Conservation (phyloP, 2,113 vertebrate genomes). For the Genyomyrus donnyi region DNA sequence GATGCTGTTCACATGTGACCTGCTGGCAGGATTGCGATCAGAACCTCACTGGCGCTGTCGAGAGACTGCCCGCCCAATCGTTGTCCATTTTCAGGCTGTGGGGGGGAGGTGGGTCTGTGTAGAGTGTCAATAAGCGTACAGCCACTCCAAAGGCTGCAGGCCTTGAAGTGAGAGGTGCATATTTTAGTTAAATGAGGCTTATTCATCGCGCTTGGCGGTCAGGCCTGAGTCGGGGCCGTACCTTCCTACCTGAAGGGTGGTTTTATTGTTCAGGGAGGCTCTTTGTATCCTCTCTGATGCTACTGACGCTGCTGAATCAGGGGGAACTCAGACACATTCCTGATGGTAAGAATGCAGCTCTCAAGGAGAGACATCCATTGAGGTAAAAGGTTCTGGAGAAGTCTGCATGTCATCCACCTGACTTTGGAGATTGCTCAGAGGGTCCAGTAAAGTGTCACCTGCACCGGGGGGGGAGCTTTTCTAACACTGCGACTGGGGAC, state of each 20-base stretch:
- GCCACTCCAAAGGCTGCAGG: neutral
- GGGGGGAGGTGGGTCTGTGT: neutral
- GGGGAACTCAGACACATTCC: neutral
- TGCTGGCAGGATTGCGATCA: slow-evolving; percentile 55
- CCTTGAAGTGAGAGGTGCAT: slow-evolving; percentile 10
- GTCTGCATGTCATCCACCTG: neutral
- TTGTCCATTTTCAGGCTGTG: slow-evolving; percentile 8
- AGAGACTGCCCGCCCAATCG: neutral
- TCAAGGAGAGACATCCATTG: neutral
- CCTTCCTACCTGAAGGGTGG: neutral
- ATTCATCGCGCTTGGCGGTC: neutral
- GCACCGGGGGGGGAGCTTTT: neutral
- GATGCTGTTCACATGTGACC: slow-evolving; percentile 41
- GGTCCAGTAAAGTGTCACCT: neutral
- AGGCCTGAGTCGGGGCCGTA: neutral
- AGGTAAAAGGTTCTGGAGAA: neutral
- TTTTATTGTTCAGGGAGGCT: neutral
- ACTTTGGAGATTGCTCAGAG: neutral
- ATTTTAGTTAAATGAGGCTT: slow-evolving; percentile 12
- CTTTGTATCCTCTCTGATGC: neutral
- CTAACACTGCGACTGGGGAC: neutral
- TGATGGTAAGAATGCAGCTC: neutral
- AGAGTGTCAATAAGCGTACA: neutral
- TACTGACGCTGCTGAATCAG: neutral
- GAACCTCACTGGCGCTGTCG: slow-evolving; percentile 31